Evolutionary conservation across 2,888 invertebrate species (phyloP), one percentile per base, ranked within the genome.

Genomic region (Pammene fasciana): DNA sequence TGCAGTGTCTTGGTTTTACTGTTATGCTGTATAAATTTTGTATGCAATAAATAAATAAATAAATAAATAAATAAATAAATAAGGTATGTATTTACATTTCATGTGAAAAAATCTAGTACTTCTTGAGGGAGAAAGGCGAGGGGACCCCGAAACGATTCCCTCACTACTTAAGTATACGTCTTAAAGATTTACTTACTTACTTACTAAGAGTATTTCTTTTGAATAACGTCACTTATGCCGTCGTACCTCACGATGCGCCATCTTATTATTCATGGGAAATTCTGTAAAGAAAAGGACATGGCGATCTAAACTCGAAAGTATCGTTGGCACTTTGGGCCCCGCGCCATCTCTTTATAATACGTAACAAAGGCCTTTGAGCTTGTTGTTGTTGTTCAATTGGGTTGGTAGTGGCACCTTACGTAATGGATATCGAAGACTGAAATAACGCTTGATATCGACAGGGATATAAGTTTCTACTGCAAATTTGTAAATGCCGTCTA

Each of bases 231-330:
- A 34, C 64, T n/a, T 55, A 55, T 46, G 55, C n/a, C 48, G 13
- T 5, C 34, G 14, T 38, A 7, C 38, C 8, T 9, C 1, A 38
- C 38, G 38, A 38, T 38, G 8, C 7, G 38, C 38, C 38, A 38
- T 7, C 38, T 59, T 57, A 43, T 34, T 59, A 59, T 66, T 59
- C 59, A 67, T 54, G 34, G 57, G 41, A 46, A 36, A 43, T 34
- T 36, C 50, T 16, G 36, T 10, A 59, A 45, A 45, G 60, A 60
- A 60, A 60, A 36, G 16, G 43, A 45, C 52, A 45, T 9, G 9
- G 57, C 13, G 34, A 18, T 54, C 26, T 26, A 26, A 26, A 4
- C 26, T 26, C 41, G 7, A 16, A 59, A 66, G 50, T 59, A 52
- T 36, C 57, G 34, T 50, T 1, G 38, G 50, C 57, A 50, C 57